Percentiles rank a stretch among this genome's conserved stretches.
phyloP scores from a whole-genome alignment of 2,797 vertebrate genomes.

The Falco columbarius region DNA sequence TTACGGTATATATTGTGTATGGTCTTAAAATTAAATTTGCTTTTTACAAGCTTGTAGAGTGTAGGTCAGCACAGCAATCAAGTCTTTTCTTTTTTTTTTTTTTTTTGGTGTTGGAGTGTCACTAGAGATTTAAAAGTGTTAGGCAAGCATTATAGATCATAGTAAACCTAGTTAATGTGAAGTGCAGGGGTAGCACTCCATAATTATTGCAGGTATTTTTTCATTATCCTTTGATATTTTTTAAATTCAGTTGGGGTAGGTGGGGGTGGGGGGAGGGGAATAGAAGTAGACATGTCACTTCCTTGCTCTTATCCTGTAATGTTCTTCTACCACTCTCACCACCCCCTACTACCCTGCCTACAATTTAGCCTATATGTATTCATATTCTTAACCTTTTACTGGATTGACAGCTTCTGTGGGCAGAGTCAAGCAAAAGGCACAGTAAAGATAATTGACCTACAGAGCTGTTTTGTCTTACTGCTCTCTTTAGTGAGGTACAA shows the following conservation, averaged over 20 bases:
- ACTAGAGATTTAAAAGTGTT: not conserved
- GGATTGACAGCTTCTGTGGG: not conserved
- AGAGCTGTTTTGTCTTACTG: not conserved
- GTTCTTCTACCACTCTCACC: not conserved
- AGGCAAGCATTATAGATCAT: not conserved
- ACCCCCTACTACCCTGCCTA: too few relatives aligned
- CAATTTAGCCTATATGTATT: not conserved
- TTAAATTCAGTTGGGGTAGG: not conserved
- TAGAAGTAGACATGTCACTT: not conserved
- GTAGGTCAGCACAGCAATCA: not conserved
- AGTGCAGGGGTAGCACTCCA: not conserved
- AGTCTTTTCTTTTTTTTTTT: not conserved
- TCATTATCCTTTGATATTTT: not conserved
- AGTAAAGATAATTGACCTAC: rapidly evolving
- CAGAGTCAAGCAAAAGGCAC: not conserved
- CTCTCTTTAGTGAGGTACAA: not conserved
- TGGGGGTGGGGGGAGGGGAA: not conserved
- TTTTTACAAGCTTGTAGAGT: not conserved
- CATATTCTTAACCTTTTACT: not conserved
- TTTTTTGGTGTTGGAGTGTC: not conserved
- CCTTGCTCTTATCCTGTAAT: not conserved
- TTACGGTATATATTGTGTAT: not conserved
- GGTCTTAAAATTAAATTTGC: not conserved
- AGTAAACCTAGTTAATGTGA: not conserved
- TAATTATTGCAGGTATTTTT: not conserved